phyloP scores from a whole-genome alignment of 2,113 vertebrate genomes.

The Tragelaphus strepsiceros region DNA sequence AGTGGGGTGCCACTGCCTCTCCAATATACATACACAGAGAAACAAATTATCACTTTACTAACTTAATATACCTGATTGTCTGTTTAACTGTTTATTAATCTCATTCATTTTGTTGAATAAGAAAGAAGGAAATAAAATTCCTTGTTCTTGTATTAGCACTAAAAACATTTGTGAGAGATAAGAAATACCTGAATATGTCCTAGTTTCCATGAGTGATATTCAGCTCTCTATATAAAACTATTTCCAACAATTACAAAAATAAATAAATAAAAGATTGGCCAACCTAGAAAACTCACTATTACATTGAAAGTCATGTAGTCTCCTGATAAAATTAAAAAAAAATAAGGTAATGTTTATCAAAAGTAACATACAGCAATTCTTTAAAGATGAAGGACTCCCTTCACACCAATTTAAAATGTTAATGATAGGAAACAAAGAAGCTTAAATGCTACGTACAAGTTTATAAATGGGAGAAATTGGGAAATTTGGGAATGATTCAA shows the following conservation, averaged over 20 bases:
- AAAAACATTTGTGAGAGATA: neutral
- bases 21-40: neutral
- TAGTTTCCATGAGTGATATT: neutral
- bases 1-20: too few species aligned
- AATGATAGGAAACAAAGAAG: neutral
- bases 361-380: neutral
- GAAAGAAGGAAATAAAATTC: neutral
- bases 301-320: neutral
- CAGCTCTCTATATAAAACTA: neutral
- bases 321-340: neutral
- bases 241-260: neutral
- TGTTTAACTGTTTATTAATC: neutral
- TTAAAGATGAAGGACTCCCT: neutral
- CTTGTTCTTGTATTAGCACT: neutral
- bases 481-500: neutral
- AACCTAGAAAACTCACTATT: neutral
- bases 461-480: neutral
- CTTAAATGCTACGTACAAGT: neutral
- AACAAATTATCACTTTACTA: neutral
- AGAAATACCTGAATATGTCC: neutral
- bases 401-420: neutral
- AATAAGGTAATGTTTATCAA: neutral
- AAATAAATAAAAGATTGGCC: neutral
- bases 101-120: neutral
- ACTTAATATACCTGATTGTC: neutral